Percentiles rank a stretch among this genome's conserved stretches.
phyloP scores from a whole-genome alignment of 2,113 vertebrate species.

The Hiodon tergisus region DNA sequence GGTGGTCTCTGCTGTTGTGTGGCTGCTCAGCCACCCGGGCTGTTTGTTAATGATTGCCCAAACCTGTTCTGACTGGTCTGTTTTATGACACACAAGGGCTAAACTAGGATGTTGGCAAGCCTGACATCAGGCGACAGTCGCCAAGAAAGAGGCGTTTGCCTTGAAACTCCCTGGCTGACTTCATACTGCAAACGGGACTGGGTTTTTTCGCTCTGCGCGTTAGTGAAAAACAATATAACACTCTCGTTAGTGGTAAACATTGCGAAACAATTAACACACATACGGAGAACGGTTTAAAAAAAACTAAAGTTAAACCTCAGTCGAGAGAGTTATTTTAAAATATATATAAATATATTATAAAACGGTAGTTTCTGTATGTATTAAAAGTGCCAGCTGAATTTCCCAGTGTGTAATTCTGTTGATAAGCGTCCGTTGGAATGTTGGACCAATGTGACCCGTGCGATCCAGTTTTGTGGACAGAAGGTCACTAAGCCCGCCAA shows the following conservation, averaged over 20 bases:
- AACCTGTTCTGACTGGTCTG: conserved; percentile 26
- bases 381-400: background rate
- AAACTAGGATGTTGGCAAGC: background rate
- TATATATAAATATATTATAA: background rate
- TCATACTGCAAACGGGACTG: background rate
- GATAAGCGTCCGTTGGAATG: conserved; percentile 13
- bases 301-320: no score
- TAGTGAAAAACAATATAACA: background rate
- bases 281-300: no score
- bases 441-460: conserved; percentile 19
- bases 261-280: no score
- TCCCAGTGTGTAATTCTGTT: background rate
- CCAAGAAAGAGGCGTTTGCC: background rate
- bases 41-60: conserved; percentile 27
- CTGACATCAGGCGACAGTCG: conserved; percentile 2
- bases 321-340: background rate
- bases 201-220: background rate
- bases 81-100: conserved; percentile 21
- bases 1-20: conserved; percentile 1
- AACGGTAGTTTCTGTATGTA: background rate
- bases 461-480: background rate
- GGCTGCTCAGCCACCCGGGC: background rate
- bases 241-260: no score
- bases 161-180: background rate
- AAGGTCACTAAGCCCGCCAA: background rate